Evolutionary conservation across 2,113 vertebrate genomes (phyloP), one percentile per base, ranked within the genome.

Genomic region (Nothocercus nigrocapillus): DNA sequence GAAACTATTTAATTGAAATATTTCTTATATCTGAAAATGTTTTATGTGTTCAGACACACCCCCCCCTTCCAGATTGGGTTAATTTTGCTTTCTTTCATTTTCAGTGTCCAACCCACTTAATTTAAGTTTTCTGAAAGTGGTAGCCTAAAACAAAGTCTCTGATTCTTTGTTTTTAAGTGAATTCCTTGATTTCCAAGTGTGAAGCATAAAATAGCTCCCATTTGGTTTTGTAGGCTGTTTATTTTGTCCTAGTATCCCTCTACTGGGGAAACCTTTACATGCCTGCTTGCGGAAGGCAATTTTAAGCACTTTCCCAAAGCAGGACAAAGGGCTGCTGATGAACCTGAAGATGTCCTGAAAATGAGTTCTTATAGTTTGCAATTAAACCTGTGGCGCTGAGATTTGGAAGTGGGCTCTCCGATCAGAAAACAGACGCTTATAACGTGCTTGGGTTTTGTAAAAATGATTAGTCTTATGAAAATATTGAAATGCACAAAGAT

Each of bases 1-100:
- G 93, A 94, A 91, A 77, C 70, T 89, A 79, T 93, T 89, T 87
- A 89, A 87, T 82, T 69, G 74, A 85, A 95, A 40, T 73, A 70
- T 61, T 95, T 95, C 89, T 89, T 80, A 85, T 96, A 96, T 94
- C 93, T 95, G 96, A 89, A 96, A 97, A 82, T 58, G 44, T 70
- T 95, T 97, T 94, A 21, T 87, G 62, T 89, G 81, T 94, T 96
- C 93, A 94, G 34, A 94, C 90, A 93, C 54, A 80, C 85, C 80
- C 54, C 82, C 85, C 80, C 89, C 87, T 82, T 63, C 81, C 63
- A 80, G 84, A 84, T 80, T 0, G 12, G 84, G 63, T 44, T 74
- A 36, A 78, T 66, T 93, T 87, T 84, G 18, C 70, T 95, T 94
- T 93, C 84, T 94, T 94, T 95, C 54, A 82, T 92, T 96, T 93